phyloP scores from a whole-genome alignment of 2,797 vertebrate species.

The Chromobotia macracanthus region DNA sequence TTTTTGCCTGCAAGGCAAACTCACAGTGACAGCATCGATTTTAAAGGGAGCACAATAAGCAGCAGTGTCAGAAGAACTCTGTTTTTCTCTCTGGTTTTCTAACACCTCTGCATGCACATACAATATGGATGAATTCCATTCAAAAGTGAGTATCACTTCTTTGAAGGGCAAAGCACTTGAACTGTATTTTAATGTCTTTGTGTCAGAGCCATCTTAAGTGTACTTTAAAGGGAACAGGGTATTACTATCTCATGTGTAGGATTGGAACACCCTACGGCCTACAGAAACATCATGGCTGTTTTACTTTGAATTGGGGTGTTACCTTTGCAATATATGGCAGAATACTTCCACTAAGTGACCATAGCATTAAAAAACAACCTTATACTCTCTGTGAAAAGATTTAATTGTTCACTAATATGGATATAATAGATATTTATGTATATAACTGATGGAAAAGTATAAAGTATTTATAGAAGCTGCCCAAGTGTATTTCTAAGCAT shows the following conservation, averaged over 20 bases:
- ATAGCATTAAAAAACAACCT: background rate
- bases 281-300: background rate
- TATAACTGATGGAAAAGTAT: too few species aligned
- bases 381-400: background rate
- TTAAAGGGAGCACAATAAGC: constrained; percentile 2
- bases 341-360: background rate
- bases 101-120: background rate
- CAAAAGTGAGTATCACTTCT: background rate
- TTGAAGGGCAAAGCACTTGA: background rate
- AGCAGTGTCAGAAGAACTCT: constrained; percentile 45
- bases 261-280: background rate
- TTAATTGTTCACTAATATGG: too few species aligned
- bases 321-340: too few species aligned
- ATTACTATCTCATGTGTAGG: background rate
- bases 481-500: background rate
- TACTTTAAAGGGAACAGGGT: background rate
- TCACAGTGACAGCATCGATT: constrained; percentile 39
- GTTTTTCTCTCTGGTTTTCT: background rate
- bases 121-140: background rate
- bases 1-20: constrained; percentile 45
- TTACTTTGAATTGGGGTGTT: background rate
- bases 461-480: background rate
- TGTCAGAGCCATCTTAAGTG: background rate
- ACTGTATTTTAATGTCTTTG: background rate
- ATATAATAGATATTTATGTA: too few species aligned